Conservation (phyloP, 2,797 vertebrate species). For the Myripristis murdjan region DNA sequence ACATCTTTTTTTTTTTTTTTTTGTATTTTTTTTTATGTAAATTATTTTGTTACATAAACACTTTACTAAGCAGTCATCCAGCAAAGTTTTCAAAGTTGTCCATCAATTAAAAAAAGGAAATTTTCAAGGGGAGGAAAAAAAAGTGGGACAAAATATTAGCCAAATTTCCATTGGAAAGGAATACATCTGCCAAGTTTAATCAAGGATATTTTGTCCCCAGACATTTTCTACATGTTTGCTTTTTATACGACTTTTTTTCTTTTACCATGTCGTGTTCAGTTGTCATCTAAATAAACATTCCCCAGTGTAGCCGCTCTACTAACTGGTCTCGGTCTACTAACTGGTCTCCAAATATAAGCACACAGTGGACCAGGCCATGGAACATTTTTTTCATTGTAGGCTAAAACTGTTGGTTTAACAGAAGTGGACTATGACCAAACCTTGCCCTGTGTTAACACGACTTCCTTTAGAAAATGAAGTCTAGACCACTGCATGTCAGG, state of each 20-base stretch:
- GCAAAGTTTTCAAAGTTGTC: too few species aligned
- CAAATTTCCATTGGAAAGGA: too few species aligned
- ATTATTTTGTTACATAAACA: too few species aligned
- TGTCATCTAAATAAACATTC: not conserved
- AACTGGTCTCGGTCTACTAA: not conserved
- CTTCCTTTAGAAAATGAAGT: not conserved
- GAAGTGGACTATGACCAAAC: not conserved
- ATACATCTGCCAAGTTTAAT: not conserved
- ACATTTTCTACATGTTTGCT: not conserved
- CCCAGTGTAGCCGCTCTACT: not conserved
- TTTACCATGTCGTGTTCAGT: not conserved
- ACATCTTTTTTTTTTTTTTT: too few species aligned
- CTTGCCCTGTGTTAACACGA: constrained; percentile 4
- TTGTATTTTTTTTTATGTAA: too few species aligned
- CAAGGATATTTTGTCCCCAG: not conserved
- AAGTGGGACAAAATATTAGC: too few species aligned
- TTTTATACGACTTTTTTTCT: not conserved
- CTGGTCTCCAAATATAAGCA: not conserved
- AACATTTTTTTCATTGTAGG: not conserved
- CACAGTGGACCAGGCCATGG: not conserved
- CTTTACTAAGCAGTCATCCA: too few species aligned
- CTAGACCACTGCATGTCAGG: not conserved
- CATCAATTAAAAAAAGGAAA: not conserved
- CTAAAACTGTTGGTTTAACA: constrained; percentile 11
- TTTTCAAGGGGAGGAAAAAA: not conserved